A percentile compares a stretch with the other conserved stretches of the same genome.
phyloP scores from a whole-genome alignment of 2,888 invertebrate species.

The Tetheella fluctuosa region DNA sequence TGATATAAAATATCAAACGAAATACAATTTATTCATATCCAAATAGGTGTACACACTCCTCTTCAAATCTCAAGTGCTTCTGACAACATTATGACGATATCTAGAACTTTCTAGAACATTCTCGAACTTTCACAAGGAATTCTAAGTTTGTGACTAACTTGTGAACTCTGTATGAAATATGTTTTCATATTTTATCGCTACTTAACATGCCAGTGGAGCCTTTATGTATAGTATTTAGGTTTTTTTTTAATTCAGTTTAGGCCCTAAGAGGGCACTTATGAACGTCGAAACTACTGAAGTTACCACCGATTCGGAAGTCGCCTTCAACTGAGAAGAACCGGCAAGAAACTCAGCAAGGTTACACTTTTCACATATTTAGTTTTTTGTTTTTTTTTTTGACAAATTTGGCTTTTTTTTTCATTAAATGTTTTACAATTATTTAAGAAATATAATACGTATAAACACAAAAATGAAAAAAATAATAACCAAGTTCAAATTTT shows the following conservation, averaged over 20 bases:
- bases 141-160: background rate
- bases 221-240: background rate
- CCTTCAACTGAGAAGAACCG: too few species aligned
- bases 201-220: background rate
- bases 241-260: background rate
- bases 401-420: too few species aligned
- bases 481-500: too few species aligned
- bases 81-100: constrained; percentile 5
- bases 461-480: too few species aligned
- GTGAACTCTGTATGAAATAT: background rate
- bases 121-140: background rate
- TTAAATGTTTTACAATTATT: too few species aligned
- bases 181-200: constrained; percentile 4
- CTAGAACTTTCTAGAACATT: background rate
- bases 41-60: background rate
- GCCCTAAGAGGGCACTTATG: too few species aligned
- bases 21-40: background rate
- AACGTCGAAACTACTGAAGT: too few species aligned
- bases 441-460: too few species aligned
- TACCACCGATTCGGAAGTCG: too few species aligned
- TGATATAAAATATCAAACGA: background rate
- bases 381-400: too few species aligned
- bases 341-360: too few species aligned
- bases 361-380: too few species aligned
- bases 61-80: background rate